phyloP scores from a whole-genome alignment of 2,888 invertebrate genomes.

The Orchesella flavescens region DNA sequence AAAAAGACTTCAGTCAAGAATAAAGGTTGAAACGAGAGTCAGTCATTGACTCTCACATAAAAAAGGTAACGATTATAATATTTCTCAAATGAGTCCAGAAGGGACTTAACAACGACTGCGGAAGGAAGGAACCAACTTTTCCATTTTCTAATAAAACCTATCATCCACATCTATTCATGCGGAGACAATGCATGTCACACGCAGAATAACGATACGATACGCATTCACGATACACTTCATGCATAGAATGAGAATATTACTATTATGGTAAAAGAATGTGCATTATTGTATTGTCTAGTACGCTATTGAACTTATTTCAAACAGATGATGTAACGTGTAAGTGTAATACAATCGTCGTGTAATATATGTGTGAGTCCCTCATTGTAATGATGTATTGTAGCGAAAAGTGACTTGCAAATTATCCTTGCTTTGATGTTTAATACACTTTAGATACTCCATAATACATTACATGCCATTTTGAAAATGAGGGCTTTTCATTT shows the following conservation, averaged over 20 bases:
- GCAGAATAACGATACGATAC: constrained; percentile 27
- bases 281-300: constrained; percentile 25
- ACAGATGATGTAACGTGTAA: constrained; percentile 6
- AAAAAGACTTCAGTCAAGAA: too few species aligned
- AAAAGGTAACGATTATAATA: too few species aligned
- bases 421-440: constrained; percentile 43
- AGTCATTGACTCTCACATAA: too few species aligned
- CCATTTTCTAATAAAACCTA: constrained; percentile 63
- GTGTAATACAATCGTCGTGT: too few species aligned
- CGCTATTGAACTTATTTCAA: constrained; percentile 24
- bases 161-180: constrained; percentile 61
- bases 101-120: constrained; percentile 17
- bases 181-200: constrained; percentile 60
- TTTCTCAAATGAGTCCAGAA: too few species aligned
- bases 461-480: constrained; percentile 12
- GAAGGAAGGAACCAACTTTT: constrained; percentile 59
- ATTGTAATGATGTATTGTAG: background rate
- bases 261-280: too few species aligned
- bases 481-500: constrained; percentile 34
- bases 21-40: too few species aligned
- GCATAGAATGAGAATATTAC: too few species aligned
- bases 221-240: background rate
- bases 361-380: constrained; percentile 6
- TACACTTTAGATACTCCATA: constrained; percentile 6
- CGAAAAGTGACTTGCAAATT: constrained; percentile 47